Base-by-base conservation (phyloP, 2,797 vertebrate species). In the Manis javanica region DNA sequence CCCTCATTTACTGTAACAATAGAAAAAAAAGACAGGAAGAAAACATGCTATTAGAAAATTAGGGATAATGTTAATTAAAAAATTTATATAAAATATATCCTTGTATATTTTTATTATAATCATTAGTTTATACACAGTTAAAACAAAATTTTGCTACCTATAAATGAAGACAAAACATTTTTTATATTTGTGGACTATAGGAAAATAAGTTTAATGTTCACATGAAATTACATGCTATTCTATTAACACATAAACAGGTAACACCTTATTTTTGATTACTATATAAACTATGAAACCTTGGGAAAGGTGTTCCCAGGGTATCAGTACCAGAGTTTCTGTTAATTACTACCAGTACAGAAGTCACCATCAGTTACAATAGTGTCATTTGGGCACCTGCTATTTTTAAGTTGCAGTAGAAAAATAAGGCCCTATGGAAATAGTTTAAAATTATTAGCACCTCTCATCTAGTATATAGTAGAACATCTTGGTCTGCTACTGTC, bases 1-100 rank as follows among this genome's bases (percentile, higher is more conserved):
- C 99, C 99, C 98, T 99, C 99, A 98, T 99, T 99, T 99, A 99
- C 99, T 99, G 99, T 71, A 99, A 98, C 81, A 97, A 96, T 97
- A 98, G 93, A 93, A 98, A 95, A 96, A 91, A 96, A 94, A 97
- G 4, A 61, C n/a, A 34, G 24, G 83, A 57, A 63, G 11, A 95
- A 95, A 92, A 89, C 7, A 49, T 7, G 14, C 42, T 46, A 90
- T 97, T 92, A 96, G 34, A 86, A 97, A 96, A 78, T n/a, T 49
- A 59, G 95, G 18, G 13, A 21, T 66, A 26, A 91, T 31, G 82
- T 85, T 55, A 5, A 79, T 26, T 79, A 31, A 37, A 77, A 61
- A 34, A 93, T 82, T 37, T 77, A 1, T 26, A 87, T 39, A 37
- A n/a, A n/a, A n/a, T n/a, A n/a, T n/a, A n/a, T n/a, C n/a, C n/a